phyloP scores from a whole-genome alignment of 2,797 vertebrate species.

The Acridotheres tristis region DNA sequence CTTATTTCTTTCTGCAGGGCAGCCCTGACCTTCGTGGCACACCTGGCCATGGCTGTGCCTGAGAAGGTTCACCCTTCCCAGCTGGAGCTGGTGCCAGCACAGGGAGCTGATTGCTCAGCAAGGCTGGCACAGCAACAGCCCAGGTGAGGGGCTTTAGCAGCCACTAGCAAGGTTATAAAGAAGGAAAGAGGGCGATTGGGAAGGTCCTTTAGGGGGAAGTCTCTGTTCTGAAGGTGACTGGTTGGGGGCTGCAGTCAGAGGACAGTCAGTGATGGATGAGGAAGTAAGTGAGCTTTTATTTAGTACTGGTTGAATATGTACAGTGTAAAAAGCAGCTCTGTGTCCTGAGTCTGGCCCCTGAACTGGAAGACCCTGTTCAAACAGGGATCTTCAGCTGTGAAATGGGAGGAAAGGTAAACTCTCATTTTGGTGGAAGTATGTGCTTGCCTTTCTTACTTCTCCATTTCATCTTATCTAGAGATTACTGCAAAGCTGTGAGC shows the following conservation, averaged over 20 bases:
- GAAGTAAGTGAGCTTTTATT: not conserved
- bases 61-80: not conserved
- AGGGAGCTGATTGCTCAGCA: not conserved
- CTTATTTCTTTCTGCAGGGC: not conserved
- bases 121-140: not conserved
- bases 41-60: not conserved
- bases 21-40: not conserved
- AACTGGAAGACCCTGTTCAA: not conserved
- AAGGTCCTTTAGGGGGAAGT: accelerated
- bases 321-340: not conserved
- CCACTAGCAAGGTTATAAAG: not conserved
- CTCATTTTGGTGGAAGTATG: not conserved
- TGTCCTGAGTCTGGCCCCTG: accelerated
- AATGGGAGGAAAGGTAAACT: not conserved
- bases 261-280: not conserved
- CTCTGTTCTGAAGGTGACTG: not conserved
- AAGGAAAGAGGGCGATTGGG: accelerated
- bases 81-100: not conserved
- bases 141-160: not conserved
- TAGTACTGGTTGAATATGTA: not conserved
- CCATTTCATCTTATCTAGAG: not conserved
- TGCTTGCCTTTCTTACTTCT: not conserved
- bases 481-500: not conserved
- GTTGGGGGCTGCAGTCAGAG: not conserved
- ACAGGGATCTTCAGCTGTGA: not conserved